Evolutionary conservation across 1,140 invertebrate species (phyloP), one percentile per base, ranked within the genome.

Genomic region (Radopholus similis): DNA sequence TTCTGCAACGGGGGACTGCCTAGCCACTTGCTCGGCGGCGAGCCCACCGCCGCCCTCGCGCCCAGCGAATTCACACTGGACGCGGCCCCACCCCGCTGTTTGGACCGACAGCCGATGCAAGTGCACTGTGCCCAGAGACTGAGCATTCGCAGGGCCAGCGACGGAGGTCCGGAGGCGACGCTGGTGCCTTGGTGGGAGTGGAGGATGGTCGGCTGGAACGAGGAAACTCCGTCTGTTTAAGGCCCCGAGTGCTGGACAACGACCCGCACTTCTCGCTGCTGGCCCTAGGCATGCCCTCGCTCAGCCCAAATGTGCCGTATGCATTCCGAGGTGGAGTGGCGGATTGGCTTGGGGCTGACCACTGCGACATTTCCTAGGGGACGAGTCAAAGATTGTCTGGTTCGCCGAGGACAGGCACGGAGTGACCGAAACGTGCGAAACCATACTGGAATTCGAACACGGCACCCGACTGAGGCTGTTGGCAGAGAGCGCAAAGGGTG

Each of bases 1-100:
- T 58, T 58, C 21, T 58, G 56, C 38, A 58, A 58, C 21, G 34
- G 38, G 4, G n/a, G 11, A 47, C 23, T 11, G 56, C 56, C 56
- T 32, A 40, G 38, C 11, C 9, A 58, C 11, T 58, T 58, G 21
- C 38, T 58, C 18, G 30, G 15, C 47, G 30, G 15, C 47, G 4
- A 42, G 11, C 18, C 38, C 18, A 42, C 18, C 38, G 18, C 11
- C 38, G 18, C 38, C 38, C 11, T 13, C 38, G 18, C 11, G 38
- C 18, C 18, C 38, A n/a, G 38, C 18, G 18, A 13, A n/a, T 42
- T 42, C 1, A 42, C 9, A 3, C 21, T 51, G 21, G 18, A 51
- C 30, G 23, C 47, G 9, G 47, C 47, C 23, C 47, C 47, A 4
- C 47, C 47, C 4, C 9, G 23, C 15, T 51, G 47, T 26, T 9